Base-by-base conservation (phyloP, 2,113 vertebrate species). In the Hemiscyllium ocellatum region DNA sequence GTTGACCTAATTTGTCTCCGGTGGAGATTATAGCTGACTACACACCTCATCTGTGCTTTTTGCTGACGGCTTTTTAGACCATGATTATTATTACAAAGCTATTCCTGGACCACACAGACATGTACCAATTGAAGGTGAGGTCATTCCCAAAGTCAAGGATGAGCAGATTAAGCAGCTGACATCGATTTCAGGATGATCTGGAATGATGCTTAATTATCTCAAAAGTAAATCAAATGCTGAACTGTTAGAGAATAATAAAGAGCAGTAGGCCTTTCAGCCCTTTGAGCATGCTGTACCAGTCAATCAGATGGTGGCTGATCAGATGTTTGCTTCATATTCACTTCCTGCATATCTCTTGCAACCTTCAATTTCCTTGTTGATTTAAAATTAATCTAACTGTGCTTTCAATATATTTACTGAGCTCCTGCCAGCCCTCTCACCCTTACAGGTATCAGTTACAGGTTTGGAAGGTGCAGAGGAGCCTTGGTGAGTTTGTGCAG, bases 1-100 rank as follows among this genome's bases (percentile, higher is more conserved):
- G 26, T 2, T 66, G 33, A 66, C 89, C 89, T 93, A 93, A 93
- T 93, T 93, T 37, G 61, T 66, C 89, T 66, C 56, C 2, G 89
- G 66, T 93, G 65, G 37, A 68, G 89, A 93, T 42, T 93, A 47
- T 47, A 93, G 89, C 89, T 93, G 89, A 93, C 89, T 93, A 22
- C 89, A 93, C 89, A 68, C 61, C 89, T 93, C 89, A 33, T 29
- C 87, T 66, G 17, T 42, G 29, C 22, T 24, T 93, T 66, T 65
- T 93, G 15, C 61, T 47, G 29, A 91, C 66, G 89, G 24, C 15
- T 91, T 56, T 61, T 33, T 65, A 17, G 8, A 37, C 22, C 33
- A 20, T 66, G 56, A 93, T 93, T 66, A 93, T 93, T 68, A 93
- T 37, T 93, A 37, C 89, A 7, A 20, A 93, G 61, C 89, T 93